Conservation (phyloP, 1,140 invertebrate species). For the Dreissena polymorpha region DNA sequence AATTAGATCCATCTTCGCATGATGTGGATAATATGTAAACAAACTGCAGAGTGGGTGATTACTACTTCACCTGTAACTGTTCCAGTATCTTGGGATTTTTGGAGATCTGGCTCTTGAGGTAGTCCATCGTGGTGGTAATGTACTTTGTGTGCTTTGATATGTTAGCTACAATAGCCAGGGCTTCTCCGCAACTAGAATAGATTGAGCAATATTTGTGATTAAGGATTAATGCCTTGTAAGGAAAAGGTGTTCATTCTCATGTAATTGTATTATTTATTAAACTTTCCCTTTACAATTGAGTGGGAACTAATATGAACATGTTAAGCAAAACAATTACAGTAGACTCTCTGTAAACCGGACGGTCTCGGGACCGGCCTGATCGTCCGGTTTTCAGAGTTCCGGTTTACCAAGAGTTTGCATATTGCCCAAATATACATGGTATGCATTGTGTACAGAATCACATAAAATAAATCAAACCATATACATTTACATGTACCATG, state of each 20-base stretch:
- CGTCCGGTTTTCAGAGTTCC: too few species aligned
- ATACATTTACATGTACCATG: too few species aligned
- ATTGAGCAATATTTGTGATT: conserved; percentile 21
- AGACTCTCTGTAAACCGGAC: too few species aligned
- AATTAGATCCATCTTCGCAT: neutral
- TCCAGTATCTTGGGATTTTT: conserved; percentile 73
- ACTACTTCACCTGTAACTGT: conserved; percentile 54
- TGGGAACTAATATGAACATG: neutral
- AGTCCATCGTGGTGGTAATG: conserved; percentile 77
- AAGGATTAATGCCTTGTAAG: neutral
- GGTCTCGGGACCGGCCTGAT: too few species aligned
- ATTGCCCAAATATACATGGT: too few species aligned
- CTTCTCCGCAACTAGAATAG: conserved; percentile 78
- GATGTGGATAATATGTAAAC: neutral
- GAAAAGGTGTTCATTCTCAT: too few species aligned
- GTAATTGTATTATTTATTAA: too few species aligned
- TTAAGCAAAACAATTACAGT: neutral
- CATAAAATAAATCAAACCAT: too few species aligned
- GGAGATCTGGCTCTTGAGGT: conserved; percentile 78
- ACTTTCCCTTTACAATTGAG: neutral
- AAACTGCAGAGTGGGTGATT: neutral
- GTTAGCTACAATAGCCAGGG: conserved; percentile 79
- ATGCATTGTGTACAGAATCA: too few species aligned
- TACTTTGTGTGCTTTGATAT: conserved; percentile 79
- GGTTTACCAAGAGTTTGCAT: too few species aligned